Conservation (phyloP, 2,888 invertebrate species). For the Morpho helenor region DNA sequence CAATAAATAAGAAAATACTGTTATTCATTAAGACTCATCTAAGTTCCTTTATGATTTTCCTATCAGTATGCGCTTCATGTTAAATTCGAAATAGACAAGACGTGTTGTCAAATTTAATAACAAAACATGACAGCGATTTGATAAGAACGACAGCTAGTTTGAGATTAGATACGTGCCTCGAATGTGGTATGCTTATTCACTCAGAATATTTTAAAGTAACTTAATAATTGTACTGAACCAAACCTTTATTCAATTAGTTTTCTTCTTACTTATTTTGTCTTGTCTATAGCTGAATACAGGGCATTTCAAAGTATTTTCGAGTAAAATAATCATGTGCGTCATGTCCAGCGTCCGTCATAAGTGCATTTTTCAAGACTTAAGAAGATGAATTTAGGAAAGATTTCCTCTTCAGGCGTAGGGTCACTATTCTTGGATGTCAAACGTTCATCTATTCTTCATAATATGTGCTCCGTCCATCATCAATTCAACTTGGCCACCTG, state of each 20-base stretch:
- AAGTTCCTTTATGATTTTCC: neutral
- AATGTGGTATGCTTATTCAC: conserved; percentile 18
- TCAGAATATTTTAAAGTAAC: conserved; percentile 5
- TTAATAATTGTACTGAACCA: neutral
- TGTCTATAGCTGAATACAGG: no score
- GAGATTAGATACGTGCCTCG: conserved; percentile 32
- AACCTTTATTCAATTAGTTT: neutral
- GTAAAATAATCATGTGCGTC: no score
- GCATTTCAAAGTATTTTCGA: no score
- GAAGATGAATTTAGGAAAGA: no score
- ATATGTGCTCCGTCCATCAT: no score
- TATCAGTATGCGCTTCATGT: conserved; percentile 5
- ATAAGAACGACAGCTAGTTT: conserved; percentile 28
- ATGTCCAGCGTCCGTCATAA: no score
- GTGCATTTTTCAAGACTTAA: no score
- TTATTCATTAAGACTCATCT: neutral
- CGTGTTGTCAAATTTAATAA: conserved; percentile 17
- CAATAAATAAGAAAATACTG: no score
- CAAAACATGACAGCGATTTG: conserved; percentile 29
- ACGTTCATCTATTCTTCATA: no score
- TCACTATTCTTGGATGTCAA: no score
- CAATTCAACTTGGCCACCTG: no score
- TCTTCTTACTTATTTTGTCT: neutral
- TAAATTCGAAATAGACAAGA: conserved; percentile 3
- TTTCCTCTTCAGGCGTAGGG: no score